Percentiles rank a stretch among this genome's conserved stretches.
Conservation (phyloP, 2,888 invertebrate species). For the Diplolepis rosae region DNA sequence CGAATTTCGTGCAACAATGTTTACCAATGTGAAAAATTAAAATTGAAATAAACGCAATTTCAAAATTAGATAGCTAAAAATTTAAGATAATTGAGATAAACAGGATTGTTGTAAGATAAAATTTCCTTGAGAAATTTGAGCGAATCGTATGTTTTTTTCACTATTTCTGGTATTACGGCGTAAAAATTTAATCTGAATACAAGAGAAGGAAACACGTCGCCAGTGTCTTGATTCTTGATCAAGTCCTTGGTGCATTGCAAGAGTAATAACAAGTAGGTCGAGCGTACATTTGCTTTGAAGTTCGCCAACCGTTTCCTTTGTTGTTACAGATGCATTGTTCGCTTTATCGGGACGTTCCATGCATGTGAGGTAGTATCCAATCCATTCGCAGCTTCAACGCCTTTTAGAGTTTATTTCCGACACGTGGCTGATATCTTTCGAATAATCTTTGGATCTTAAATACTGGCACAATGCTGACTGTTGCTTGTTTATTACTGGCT, state of each 20-base stretch:
- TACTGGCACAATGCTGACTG: no score
- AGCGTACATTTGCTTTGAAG: constrained; percentile 33
- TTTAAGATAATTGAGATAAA: background rate
- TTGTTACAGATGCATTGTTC: constrained; percentile 32
- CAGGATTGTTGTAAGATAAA: background rate
- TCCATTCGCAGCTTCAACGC: constrained; percentile 6
- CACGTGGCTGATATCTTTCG: constrained; percentile 4
- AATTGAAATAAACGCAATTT: no score
- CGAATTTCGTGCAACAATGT: no score
- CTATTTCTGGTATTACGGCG: background rate
- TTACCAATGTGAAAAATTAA: no score
- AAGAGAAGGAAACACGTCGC: constrained; percentile 28
- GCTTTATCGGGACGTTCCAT: constrained; percentile 17
- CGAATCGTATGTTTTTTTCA: background rate
- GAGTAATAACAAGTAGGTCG: constrained; percentile 35
- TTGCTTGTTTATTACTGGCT: no score
- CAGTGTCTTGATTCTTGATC: no score
- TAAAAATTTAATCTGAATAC: constrained; percentile 21
- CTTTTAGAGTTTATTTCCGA: constrained; percentile 25
- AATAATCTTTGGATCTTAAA: no score
- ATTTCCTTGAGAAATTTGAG: background rate
- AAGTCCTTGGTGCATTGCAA: constrained; percentile 20
- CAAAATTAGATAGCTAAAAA: no score
- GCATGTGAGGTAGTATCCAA: background rate
- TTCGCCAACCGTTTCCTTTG: constrained; percentile 33